Evolutionary conservation across 2,113 vertebrate species (phyloP).

Genomic region (Corvus cornix): DNA sequence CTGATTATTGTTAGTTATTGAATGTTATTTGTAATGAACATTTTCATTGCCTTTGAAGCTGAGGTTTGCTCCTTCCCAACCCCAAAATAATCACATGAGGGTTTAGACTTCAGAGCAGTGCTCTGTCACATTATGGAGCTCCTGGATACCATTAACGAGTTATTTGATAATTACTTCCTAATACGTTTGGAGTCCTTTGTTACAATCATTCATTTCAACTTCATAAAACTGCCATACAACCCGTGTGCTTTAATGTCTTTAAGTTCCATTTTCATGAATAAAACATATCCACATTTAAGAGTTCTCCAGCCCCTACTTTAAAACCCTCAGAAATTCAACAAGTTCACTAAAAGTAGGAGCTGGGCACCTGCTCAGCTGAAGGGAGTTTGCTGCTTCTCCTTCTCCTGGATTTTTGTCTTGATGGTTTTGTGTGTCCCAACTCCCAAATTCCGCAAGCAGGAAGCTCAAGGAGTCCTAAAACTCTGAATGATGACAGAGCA

Average conservation of each 20-base stretch:
- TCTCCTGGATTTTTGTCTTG: not conserved
- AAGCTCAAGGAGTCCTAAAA: not conserved
- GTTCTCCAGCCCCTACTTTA: not conserved
- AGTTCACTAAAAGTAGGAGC: not conserved
- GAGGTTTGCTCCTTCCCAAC: not conserved
- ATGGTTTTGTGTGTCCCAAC: not conserved
- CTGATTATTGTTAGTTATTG: conserved; percentile 24
- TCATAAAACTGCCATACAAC: conserved; percentile 26
- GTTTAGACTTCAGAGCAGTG: not conserved
- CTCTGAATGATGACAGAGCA: not conserved
- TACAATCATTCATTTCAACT: conserved; percentile 1
- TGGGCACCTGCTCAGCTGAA: not conserved
- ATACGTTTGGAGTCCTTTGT: not conserved
- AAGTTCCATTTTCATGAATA: conserved; percentile 26
- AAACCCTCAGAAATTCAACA: not conserved
- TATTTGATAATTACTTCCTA: conserved; percentile 51
- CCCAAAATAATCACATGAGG: not conserved
- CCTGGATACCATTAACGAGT: conserved; percentile 27
- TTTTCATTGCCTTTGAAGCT: conserved; percentile 38
- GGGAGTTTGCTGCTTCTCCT: not conserved
- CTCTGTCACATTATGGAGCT: not conserved
- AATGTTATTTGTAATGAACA: conserved; percentile 7
- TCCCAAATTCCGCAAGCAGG: not conserved
- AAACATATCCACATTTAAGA: not conserved
- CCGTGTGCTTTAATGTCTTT: not conserved